Base-by-base conservation (phyloP, 2,113 vertebrate species). In the Ochotona curzoniae region DNA sequence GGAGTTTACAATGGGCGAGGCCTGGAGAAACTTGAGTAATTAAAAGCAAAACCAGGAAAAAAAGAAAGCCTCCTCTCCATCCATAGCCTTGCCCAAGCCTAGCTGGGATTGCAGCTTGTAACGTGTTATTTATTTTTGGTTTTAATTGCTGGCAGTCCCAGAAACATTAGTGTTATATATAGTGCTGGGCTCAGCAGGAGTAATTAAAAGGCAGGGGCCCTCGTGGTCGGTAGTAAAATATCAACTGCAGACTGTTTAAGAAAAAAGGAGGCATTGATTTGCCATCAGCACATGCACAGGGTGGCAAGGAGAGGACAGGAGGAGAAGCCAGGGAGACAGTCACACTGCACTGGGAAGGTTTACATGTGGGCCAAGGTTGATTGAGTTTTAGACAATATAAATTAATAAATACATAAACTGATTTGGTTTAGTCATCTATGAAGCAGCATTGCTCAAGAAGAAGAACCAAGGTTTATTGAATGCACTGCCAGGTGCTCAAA, bases 151-250 rank as follows among this genome's bases (percentile, higher is more conserved):
- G 96, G 97, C 97, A 97, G 96, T 85, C 94, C 97, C 95, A 95
- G 97, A 97, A 97, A 97, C 96, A 95, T 97, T 97, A 93, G 87
- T 35, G 96, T 97, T 97, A 97, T 97, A 96, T 93, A 96, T 54
- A 98, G 97, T 78, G 96, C 96, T 95, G 95, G 97, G 94, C 97
- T 94, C 97, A 97, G 98, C 97, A 98, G 96, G 98, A 97, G 96
- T 97, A 96, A 98, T 98, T 98, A 98, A 97, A 97, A 96, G 2
- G 96, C 97, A 95, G 97, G 96, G 97, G 96, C 97, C 97, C 97
- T 97, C 81, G 21, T 97, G 96, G 95, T 80, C 8, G 0, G 96
- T 97, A 97, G 95, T 97, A 96, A 98, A 97, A 94, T 96, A 97
- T 95, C 97, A 98, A 97, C 97, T 97, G 96, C 17, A 89, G 96